These are phyloP conservation scores for Tarsius wallacei DNA, from an alignment of 2,797 vertebrate species.

Conservation along the genomic window DNA sequence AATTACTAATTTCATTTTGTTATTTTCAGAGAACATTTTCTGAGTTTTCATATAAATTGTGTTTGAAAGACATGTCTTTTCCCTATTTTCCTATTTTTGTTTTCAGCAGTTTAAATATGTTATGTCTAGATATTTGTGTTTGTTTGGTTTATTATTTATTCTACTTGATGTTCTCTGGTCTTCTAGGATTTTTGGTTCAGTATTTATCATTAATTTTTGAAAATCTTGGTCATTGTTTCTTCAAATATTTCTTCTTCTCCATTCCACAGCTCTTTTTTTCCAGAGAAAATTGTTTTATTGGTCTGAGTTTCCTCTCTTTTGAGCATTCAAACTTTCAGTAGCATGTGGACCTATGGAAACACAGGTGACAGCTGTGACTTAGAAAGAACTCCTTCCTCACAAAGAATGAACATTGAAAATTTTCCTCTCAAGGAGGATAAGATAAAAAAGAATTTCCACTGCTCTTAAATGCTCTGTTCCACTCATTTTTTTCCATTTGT, in stretches of 20 bases:
- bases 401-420: slow-evolving; percentile 76
- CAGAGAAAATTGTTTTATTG: no score
- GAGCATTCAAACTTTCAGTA: slow-evolving; percentile 24
- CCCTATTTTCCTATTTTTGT: not conserved
- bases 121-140: not conserved
- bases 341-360: slow-evolving; percentile 3
- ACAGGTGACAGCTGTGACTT: slow-evolving; percentile 73
- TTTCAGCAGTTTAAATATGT: not conserved
- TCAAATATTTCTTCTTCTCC: not conserved
- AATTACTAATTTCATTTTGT: not conserved
- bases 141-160: not conserved
- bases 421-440: slow-evolving; percentile 81
- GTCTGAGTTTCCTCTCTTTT: not conserved
- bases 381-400: slow-evolving; percentile 52
- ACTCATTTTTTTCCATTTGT: no score
- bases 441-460: slow-evolving; percentile 78
- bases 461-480: not conserved
- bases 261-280: not conserved
- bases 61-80: not conserved
- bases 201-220: not conserved
- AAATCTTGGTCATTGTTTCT: not conserved
- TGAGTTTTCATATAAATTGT: not conserved
- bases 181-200: not conserved
- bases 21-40: slow-evolving; percentile 36
- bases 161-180: not conserved